These are phyloP conservation scores for Gymnoscelis rufifasciata DNA, from an alignment of 2,888 invertebrate genomes.

Conservation along the genomic window DNA sequence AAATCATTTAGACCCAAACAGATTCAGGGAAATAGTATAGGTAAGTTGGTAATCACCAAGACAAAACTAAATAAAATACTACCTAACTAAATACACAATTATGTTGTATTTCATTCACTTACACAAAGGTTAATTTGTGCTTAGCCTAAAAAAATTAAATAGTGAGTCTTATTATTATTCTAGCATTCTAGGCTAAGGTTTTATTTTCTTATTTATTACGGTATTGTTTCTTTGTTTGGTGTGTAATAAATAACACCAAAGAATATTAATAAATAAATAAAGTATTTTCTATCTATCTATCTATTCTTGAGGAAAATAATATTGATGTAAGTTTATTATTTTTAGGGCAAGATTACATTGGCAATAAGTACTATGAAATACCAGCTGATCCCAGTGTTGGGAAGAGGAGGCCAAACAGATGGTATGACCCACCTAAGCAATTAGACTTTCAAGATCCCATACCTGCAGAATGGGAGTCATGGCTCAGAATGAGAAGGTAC, in stretches of 20 bases:
- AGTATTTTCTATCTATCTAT: no score
- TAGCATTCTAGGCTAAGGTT: no score
- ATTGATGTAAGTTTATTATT: conserved; percentile 11
- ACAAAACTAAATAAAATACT: background rate
- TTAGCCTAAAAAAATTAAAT: no score
- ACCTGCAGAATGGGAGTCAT: conserved; percentile 93
- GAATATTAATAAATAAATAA: no score
- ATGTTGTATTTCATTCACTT: no score
- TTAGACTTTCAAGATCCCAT: conserved; percentile 85
- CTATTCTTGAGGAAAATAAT: no score
- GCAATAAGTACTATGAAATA: conserved; percentile 90
- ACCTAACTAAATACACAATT: background rate
- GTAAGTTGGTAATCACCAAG: conserved; percentile 40
- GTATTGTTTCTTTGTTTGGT: no score
- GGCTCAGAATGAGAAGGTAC: conserved; percentile 84
- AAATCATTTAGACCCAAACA: conserved; percentile 77
- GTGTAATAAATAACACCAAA: no score
- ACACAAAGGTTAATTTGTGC: no score
- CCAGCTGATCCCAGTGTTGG: conserved; percentile 82
- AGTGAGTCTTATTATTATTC: no score
- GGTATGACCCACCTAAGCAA: conserved; percentile 84
- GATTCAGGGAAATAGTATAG: conserved; percentile 57
- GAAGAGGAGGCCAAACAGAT: conserved; percentile 82
- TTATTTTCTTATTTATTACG: no score
- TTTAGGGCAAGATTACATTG: conserved; percentile 87